A percentile compares a stretch with the other conserved stretches of the same genome.
phyloP scores from a whole-genome alignment of 1,140 invertebrate species.

The Hypothenemus hampei region DNA sequence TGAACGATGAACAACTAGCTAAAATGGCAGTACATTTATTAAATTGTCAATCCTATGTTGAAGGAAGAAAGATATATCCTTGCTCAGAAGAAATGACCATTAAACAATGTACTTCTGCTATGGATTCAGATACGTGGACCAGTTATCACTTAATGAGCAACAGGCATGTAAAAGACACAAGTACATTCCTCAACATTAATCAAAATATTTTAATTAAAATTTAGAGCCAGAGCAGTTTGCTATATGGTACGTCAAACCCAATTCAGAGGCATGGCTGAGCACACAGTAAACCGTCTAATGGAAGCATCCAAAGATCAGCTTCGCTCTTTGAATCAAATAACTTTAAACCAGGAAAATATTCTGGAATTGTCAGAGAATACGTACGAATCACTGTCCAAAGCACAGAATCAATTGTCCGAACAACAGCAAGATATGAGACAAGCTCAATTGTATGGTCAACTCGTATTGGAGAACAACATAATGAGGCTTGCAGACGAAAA shows the following conservation, averaged over 20 bases:
- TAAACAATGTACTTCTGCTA: constrained; percentile 58
- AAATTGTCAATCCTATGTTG: constrained; percentile 63
- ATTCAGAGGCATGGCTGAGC: constrained; percentile 61
- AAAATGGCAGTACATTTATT: constrained; percentile 64
- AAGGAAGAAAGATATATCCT: constrained; percentile 56
- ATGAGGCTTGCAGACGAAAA: constrained; percentile 56
- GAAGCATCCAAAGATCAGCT: constrained; percentile 47
- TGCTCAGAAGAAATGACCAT: constrained; percentile 60
- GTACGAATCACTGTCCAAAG: constrained; percentile 47
- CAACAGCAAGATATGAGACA: constrained; percentile 53
- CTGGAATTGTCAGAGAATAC: constrained; percentile 51
- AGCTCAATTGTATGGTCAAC: constrained; percentile 50
- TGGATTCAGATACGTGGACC: constrained; percentile 68
- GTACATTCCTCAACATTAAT: too few relatives aligned
- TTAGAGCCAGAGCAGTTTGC: constrained; percentile 61
- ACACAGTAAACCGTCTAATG: constrained; percentile 63
- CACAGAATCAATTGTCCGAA: constrained; percentile 51
- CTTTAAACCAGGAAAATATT: constrained; percentile 55
- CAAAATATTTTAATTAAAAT: too few relatives aligned
- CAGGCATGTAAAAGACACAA: constrained; percentile 11
- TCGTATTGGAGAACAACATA: constrained; percentile 53
- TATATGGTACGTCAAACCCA: constrained; percentile 60
- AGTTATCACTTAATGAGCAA: constrained; percentile 67
- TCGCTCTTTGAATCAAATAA: constrained; percentile 38
- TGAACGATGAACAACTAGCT: constrained; percentile 62